Evolutionary conservation across 2,888 invertebrate genomes (phyloP).

Genomic region (Diarsia rubi): DNA sequence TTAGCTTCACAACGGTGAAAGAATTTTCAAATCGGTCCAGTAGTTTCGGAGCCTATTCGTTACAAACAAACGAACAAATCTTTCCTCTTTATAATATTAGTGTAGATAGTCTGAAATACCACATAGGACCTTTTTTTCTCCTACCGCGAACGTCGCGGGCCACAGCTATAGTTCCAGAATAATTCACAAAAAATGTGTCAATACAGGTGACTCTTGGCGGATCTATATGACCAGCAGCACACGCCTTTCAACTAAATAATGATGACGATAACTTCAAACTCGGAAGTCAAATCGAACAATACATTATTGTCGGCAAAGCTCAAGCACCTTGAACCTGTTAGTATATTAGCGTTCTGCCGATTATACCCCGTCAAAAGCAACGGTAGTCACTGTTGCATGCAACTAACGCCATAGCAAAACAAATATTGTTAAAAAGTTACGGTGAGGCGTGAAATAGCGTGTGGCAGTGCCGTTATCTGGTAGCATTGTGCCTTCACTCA

Average conservation of each 20-base stretch:
- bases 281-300: background rate
- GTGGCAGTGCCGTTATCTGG: constrained; percentile 50
- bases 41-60: too few relatives aligned
- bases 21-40: too few relatives aligned
- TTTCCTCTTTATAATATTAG: too few relatives aligned
- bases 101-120: too few relatives aligned
- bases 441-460: constrained; percentile 58
- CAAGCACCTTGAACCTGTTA: constrained; percentile 9
- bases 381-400: constrained; percentile 57
- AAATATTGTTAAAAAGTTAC: constrained; percentile 56
- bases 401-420: constrained; percentile 50
- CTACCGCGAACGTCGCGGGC: too few relatives aligned
- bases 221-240: background rate
- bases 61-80: too few relatives aligned
- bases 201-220: background rate
- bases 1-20: too few relatives aligned
- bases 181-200: background rate
- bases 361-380: constrained; percentile 41
- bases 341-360: constrained; percentile 25
- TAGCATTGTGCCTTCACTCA: constrained; percentile 49
- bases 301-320: constrained; percentile 3
- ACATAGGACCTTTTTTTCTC: too few relatives aligned
- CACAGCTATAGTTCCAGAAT: too few relatives aligned
- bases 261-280: background rate
- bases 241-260: background rate